These are phyloP conservation scores for Nematostella vectensis DNA, from an alignment of 92 coral and sea anemone species.

Conservation along the genomic window DNA sequence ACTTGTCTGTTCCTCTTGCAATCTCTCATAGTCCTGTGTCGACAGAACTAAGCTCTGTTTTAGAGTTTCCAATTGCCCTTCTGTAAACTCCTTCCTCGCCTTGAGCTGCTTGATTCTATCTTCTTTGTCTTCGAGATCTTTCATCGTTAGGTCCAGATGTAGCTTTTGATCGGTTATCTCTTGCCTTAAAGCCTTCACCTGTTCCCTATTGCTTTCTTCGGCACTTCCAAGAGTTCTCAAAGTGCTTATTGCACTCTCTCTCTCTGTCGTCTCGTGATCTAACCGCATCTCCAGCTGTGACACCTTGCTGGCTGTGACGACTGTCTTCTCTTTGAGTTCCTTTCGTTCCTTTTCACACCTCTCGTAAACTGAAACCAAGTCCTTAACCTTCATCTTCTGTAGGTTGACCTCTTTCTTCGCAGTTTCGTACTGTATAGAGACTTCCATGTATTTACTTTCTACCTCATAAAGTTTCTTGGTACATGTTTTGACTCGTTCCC, in stretches of 20 bases:
- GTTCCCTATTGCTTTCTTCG: conserved; percentile 10
- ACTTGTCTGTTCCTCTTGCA: conserved; percentile 40
- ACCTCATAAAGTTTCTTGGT: conserved; percentile 43
- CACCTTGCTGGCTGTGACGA: conserved; percentile 33
- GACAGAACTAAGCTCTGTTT: conserved; percentile 47
- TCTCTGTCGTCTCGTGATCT: conserved; percentile 62
- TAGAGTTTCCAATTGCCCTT: conserved; percentile 58
- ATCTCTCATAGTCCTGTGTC: conserved; percentile 62
- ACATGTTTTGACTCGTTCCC: conserved; percentile 35
- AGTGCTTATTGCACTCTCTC: conserved; percentile 13
- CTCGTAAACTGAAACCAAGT: conserved; percentile 51
- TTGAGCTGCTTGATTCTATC: conserved; percentile 60
- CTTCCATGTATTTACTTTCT: conserved; percentile 50
- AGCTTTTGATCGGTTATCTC: conserved; percentile 48
- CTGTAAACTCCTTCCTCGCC: conserved; percentile 52
- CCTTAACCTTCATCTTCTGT: conserved; percentile 39
- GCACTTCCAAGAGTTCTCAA: conserved; percentile 21
- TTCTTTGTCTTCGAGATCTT: conserved; percentile 59
- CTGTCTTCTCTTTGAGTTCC: conserved; percentile 50
- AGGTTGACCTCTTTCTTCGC: conserved; percentile 34
- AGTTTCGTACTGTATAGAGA: conserved; percentile 46
- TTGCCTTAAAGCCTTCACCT: conserved; percentile 33
- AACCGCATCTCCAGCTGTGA: conserved; percentile 56
- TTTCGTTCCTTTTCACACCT: conserved; percentile 62
- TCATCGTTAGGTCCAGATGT: conserved; percentile 49